These are phyloP conservation scores for Gonioctena quinquepunctata DNA, from an alignment of 1,140 invertebrate species.

Conservation along the genomic window DNA sequence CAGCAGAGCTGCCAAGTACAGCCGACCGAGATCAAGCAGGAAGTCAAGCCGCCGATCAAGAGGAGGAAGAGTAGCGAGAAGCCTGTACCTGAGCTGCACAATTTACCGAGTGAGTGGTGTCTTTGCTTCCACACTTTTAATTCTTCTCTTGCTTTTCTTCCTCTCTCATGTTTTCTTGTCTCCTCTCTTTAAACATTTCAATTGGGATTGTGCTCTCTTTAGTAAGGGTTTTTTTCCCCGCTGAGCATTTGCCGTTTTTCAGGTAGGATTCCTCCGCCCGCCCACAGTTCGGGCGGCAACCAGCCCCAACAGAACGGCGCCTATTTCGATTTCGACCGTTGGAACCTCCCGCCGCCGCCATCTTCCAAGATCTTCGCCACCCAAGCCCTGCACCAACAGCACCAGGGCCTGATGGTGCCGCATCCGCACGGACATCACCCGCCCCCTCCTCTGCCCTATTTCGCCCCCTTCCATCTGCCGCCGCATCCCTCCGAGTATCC, in stretches of 20 bases:
- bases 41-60: constrained; percentile 50
- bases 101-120: constrained; percentile 27
- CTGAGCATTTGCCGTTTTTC: constrained; percentile 1
- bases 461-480: constrained; percentile 69
- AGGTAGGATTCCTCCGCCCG: constrained; percentile 69
- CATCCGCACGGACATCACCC: constrained; percentile 65
- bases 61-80: constrained; percentile 62
- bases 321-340: constrained; percentile 74
- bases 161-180: no score
- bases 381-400: constrained; percentile 67
- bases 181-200: no score
- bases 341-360: constrained; percentile 69
- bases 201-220: no score
- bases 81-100: constrained; percentile 29
- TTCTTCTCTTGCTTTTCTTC: no score
- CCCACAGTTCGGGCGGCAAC: constrained; percentile 67
- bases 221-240: no score
- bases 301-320: constrained; percentile 66
- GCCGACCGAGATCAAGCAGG: constrained; percentile 57
- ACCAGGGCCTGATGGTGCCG: constrained; percentile 55
- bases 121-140: no score
- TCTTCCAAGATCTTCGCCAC: constrained; percentile 68
- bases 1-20: constrained; percentile 66
- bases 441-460: constrained; percentile 65
- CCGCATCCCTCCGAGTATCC: constrained; percentile 66